Percentiles rank a stretch among this genome's conserved stretches.
Evolutionary conservation across 2,888 invertebrate species (phyloP).

Genomic region (Neuroscelio doddi): DNA sequence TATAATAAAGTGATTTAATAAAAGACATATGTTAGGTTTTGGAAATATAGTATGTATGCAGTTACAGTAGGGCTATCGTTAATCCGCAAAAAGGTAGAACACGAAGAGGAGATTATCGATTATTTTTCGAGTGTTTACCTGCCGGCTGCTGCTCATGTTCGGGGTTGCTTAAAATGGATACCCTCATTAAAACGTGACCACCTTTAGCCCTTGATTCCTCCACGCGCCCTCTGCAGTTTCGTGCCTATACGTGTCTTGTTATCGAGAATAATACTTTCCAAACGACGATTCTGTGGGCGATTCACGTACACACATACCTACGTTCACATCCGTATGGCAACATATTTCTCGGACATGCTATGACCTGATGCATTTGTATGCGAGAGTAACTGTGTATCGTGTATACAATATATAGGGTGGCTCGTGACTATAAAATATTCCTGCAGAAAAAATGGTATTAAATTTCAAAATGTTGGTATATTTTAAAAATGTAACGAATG

Average conservation of each 20-base stretch:
- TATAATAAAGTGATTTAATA: too few relatives aligned
- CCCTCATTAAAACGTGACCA: conserved; percentile 46
- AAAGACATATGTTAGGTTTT: too few relatives aligned
- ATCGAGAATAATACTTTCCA: conserved; percentile 33
- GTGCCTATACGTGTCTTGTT: conserved; percentile 38
- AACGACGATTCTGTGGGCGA: conserved; percentile 21
- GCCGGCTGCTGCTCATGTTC: conserved; percentile 34
- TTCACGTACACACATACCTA: conserved; percentile 23
- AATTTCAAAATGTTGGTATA: too few relatives aligned
- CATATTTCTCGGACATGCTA: background rate
- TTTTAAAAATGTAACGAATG: too few relatives aligned
- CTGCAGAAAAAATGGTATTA: too few relatives aligned
- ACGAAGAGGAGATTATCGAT: conserved; percentile 37
- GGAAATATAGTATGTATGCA: background rate
- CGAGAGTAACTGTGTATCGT: too few relatives aligned
- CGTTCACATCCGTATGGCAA: background rate
- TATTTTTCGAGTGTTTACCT: conserved; percentile 46
- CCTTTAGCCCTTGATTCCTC: conserved; percentile 43
- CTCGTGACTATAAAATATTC: too few relatives aligned
- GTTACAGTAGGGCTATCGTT: conserved; percentile 15
- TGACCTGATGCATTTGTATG: background rate
- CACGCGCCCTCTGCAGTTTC: conserved; percentile 22
- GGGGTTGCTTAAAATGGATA: conserved; percentile 42
- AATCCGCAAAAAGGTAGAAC: conserved; percentile 25
- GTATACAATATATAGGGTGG: too few relatives aligned